Conservation (phyloP, 2,113 vertebrate genomes). For the Mungos mungo region DNA sequence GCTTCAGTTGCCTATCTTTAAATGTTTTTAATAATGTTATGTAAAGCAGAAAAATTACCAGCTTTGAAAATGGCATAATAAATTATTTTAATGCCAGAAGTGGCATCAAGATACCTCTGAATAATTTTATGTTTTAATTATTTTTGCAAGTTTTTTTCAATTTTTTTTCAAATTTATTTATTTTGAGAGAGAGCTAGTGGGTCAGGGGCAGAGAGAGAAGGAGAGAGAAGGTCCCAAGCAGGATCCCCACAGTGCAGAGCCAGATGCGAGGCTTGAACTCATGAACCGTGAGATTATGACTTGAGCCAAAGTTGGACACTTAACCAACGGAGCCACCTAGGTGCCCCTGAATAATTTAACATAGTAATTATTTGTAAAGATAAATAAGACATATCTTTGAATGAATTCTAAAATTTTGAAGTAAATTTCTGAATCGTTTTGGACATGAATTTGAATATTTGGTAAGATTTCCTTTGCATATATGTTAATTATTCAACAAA, state of each 20-base stretch:
- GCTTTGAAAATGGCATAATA: neutral
- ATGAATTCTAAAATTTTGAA: conserved; percentile 1
- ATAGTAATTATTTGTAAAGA: neutral
- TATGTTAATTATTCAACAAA: neutral
- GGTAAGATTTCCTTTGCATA: neutral
- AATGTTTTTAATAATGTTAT: neutral
- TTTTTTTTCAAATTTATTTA: too few species aligned
- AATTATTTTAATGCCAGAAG: conserved; percentile 6
- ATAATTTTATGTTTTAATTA: neutral
- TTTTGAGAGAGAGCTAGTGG: too few species aligned
- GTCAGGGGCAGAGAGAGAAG: too few species aligned
- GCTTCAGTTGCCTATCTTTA: neutral
- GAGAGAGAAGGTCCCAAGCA: too few species aligned
- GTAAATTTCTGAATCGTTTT: neutral
- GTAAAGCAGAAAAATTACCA: neutral
- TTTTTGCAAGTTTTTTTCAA: too few species aligned
- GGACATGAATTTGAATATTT: neutral
- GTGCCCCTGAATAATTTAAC: neutral
- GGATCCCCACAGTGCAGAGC: too few species aligned
- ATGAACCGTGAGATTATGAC: too few species aligned
- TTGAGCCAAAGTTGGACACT: too few species aligned
- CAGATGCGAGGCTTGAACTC: too few species aligned
- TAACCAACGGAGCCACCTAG: neutral
- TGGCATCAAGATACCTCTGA: neutral
- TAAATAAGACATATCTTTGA: neutral